Evolutionary conservation across 2,797 vertebrate species (phyloP), one percentile per base, ranked within the genome.

Genomic region (Babyrousa celebensis): DNA sequence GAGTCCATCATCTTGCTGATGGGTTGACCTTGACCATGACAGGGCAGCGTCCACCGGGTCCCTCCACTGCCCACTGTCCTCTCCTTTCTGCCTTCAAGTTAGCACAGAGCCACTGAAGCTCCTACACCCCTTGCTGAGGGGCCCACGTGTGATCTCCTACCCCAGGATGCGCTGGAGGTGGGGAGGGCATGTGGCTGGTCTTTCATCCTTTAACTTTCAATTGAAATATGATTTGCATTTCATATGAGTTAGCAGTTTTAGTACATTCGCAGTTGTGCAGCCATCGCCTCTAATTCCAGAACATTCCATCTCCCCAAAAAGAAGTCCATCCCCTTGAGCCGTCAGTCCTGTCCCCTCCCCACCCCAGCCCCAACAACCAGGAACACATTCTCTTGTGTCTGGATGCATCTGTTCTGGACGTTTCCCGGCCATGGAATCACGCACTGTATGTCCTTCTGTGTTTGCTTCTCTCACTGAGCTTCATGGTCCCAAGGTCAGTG

Each of bases 401-500:
- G 25, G 87, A 67, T 6, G 1, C 2, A 9, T 65, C 40, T 56
- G 3, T 75, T 40, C 27, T 29, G 68, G 67, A 18, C 40, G 2
- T 60, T n/a, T 86, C 60, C 10, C 32, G 8, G 25, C 70, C 1
- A 4, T 3, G 58, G 23, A 48, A 18, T 79, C 79, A 20, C 72
- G 6, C 11, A 1, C 72, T 6, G 17, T 0, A 5, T 27, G 52
- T 32, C 60, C 20, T 79, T 36, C 32, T 36, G 60, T 18, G 27
- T 82, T 48, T 63, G 82, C 12, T 3, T 89, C 29, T 90, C 27
- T 95, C 65, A 7, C 75, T 10, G 25, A 20, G n/a, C 5, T 0
- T 4, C 6, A 0, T 6, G 79, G 74, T 52, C n/a, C 68, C 20
- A 0, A 15, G 80, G 40, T 21, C 72, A 21, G 0, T 85, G 0